A percentile compares a stretch with the other conserved stretches of the same genome.
Evolutionary conservation across 2,113 vertebrate genomes (phyloP).

Genomic region (Istiophorus platypterus): DNA sequence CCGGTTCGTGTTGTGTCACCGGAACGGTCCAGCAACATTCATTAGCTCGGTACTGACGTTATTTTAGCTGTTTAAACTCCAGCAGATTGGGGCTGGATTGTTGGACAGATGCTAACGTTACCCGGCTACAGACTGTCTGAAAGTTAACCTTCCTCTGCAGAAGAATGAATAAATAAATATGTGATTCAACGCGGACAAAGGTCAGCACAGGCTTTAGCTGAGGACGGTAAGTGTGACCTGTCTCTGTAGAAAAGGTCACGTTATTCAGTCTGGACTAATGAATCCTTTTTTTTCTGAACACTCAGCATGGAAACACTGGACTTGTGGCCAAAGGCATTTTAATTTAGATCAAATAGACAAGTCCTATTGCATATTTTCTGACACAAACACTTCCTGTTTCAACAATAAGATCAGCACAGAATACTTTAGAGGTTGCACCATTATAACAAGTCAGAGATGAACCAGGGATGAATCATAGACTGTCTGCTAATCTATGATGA

Average conservation of each 20-base stretch:
- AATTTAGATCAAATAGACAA: neutral
- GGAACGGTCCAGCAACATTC: neutral
- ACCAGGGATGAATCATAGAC: conserved; percentile 45
- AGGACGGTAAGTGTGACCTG: neutral
- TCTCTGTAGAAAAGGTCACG: conserved; percentile 27
- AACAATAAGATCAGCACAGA: neutral
- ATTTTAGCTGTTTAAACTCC: neutral
- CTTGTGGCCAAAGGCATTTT: neutral
- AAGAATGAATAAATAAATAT: neutral
- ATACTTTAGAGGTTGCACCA: too few species aligned
- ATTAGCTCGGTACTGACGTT: neutral
- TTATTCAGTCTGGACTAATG: conserved; percentile 7
- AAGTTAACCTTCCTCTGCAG: conserved; percentile 1
- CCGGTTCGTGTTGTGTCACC: neutral
- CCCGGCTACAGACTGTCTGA: conserved; percentile 46
- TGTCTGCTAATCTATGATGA: conserved; percentile 39
- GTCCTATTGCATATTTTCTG: neutral
- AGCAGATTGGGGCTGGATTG: conserved; percentile 29
- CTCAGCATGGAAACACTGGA: neutral
- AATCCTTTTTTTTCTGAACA: neutral
- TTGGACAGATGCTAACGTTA: conserved; percentile 49
- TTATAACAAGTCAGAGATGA: conserved; percentile 8
- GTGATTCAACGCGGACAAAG: neutral
- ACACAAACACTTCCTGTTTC: neutral
- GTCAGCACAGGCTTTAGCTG: neutral